Evolutionary conservation across 2,888 invertebrate species (phyloP).

Genomic region (Stenodera caucasica): DNA sequence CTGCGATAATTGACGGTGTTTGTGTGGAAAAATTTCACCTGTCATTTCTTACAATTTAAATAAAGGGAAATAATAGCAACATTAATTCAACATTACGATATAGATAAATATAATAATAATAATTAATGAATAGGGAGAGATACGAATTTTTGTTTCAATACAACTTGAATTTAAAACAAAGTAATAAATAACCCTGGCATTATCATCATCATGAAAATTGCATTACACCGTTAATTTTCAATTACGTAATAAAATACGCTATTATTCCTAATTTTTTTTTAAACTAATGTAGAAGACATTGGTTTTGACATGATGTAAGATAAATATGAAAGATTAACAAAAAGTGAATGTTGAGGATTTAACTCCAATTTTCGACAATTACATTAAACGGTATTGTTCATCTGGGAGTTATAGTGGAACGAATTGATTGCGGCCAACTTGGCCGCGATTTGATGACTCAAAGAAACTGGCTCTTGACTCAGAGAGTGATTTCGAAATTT

Average conservation of each 20-base stretch:
- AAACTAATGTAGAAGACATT: too few species aligned
- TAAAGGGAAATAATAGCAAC: background rate
- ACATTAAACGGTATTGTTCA: too few species aligned
- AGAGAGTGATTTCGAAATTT: too few species aligned
- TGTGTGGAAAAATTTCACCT: conserved; percentile 5
- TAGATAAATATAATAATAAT: background rate
- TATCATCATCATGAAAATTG: conserved; percentile 17
- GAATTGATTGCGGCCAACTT: too few species aligned
- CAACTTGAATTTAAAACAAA: conserved; percentile 15
- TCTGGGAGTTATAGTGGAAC: too few species aligned
- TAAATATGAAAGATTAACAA: too few species aligned
- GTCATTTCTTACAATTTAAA: background rate
- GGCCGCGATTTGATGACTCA: too few species aligned
- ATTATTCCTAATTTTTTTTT: conserved; percentile 9
- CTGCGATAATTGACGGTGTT: background rate
- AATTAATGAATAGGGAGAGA: background rate
- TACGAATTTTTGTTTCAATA: background rate
- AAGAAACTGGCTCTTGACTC: too few species aligned
- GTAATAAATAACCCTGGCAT: conserved; percentile 19
- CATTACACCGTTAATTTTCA: conserved; percentile 5
- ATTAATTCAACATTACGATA: background rate
- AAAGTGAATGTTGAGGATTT: too few species aligned
- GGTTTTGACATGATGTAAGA: too few species aligned
- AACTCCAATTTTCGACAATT: too few species aligned
- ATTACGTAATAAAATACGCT: conserved; percentile 18